Evolutionary conservation across 1,140 invertebrate genomes (phyloP), one percentile per base, ranked within the genome.

Genomic region (Eciton burchellii): DNA sequence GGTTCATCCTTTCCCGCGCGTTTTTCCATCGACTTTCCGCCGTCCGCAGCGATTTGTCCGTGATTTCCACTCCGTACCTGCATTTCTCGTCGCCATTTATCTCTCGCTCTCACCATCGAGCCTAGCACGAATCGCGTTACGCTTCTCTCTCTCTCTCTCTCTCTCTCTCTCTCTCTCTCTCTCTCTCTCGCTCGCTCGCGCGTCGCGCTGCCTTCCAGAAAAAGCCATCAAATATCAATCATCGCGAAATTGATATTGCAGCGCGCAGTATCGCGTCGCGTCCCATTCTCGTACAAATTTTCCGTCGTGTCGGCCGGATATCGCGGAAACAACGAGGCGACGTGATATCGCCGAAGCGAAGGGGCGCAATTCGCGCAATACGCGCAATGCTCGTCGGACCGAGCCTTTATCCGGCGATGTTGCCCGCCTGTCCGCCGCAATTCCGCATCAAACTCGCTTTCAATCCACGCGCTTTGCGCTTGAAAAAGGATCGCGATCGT

Each of bases 151-250:
- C n/a, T n/a, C n/a, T n/a, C n/a, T n/a, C n/a, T n/a, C n/a, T n/a
- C n/a, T n/a, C n/a, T n/a, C n/a, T n/a, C n/a, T n/a, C n/a, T n/a
- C n/a, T n/a, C n/a, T n/a, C n/a, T n/a, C n/a, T n/a, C n/a, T n/a
- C n/a, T n/a, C n/a, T n/a, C n/a, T n/a, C n/a, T n/a, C n/a, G n/a
- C n/a, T n/a, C n/a, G n/a, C n/a, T n/a, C n/a, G n/a, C 24, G 29
- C 1, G 49, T 43, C 47, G 41, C 60, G 29, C 66, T 26, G 2
- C 11, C 54, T 11, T 54, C 41, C 11, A 43, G 63, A 79, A 79
- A 79, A 70, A 56, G 74, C 74, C 52, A 79, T 79, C 74, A 29
- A 35, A 70, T 57, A 54, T 79, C 74, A 79, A 70, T 79, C 63
- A 79, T 68, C 49, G 74, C 16, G 35, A 54, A 29, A 79, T 70